Conservation (phyloP, 1,140 invertebrate genomes). For the Heliconius hermathena region DNA sequence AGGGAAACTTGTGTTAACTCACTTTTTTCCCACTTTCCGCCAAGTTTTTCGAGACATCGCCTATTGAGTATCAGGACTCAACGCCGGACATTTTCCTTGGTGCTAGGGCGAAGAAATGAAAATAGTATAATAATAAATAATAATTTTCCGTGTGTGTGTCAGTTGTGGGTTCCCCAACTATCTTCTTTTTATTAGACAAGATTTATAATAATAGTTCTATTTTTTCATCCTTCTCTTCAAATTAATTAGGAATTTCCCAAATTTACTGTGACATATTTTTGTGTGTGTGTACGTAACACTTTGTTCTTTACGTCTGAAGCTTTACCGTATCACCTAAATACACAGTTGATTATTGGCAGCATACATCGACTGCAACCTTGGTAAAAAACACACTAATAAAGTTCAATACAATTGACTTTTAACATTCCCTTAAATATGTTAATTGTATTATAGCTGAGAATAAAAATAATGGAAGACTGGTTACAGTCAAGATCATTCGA, state of each 20-base stretch:
- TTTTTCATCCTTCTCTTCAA: neutral
- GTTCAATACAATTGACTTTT: slow-evolving; percentile 1
- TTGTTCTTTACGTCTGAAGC: neutral
- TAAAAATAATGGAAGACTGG: neutral
- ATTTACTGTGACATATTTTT: neutral
- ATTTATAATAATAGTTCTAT: no score
- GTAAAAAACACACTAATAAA: neutral
- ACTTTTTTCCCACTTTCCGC: no score
- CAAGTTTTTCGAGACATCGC: no score
- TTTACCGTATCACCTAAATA: slow-evolving; percentile 11
- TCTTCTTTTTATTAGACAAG: no score
- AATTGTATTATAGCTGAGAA: neutral
- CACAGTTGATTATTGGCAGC: neutral
- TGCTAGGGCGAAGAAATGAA: no score
- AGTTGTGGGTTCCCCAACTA: no score
- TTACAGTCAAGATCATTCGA: no score
- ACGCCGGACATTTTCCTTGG: no score
- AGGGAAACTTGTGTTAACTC: no score
- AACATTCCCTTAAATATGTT: slow-evolving; percentile 1
- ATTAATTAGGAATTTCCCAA: neutral
- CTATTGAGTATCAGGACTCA: no score
- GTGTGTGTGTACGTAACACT: neutral
- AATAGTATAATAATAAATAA: no score
- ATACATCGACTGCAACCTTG: neutral
- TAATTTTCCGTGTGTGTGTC: no score